Conservation (phyloP, 2,113 vertebrate species). For the Emydura subglobosa region DNA sequence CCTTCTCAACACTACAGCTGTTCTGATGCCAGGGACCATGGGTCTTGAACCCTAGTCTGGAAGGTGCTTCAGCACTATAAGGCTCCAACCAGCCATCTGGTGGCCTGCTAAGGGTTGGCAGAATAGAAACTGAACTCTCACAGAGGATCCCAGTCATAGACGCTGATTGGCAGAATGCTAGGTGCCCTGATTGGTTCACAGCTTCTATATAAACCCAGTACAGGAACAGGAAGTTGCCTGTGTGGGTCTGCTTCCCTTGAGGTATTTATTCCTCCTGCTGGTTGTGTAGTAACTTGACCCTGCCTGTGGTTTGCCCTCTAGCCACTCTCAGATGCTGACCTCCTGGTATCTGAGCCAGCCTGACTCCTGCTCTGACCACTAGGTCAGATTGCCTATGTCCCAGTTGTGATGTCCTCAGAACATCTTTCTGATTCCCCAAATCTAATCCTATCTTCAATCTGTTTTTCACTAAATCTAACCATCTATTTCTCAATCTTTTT, state of each 20-base stretch:
- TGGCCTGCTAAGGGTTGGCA: not conserved
- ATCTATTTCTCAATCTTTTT: not conserved
- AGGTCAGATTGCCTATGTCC: not conserved
- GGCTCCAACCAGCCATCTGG: too few species aligned
- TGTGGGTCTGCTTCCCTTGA: not conserved
- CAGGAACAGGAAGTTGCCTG: not conserved
- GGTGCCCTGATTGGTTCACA: not conserved
- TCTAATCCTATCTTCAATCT: not conserved
- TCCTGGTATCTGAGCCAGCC: not conserved
- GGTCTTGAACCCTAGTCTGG: not conserved
- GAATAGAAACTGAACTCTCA: not conserved
- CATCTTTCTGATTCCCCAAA: not conserved
- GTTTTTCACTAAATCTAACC: not conserved
- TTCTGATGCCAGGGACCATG: not conserved
- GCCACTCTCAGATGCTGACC: not conserved
- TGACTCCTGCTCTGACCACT: not conserved
- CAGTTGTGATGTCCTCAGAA: not conserved
- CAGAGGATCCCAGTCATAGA: not conserved
- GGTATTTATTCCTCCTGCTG: not conserved
- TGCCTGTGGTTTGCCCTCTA: not conserved
- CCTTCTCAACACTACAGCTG: not conserved
- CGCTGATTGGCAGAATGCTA: not conserved
- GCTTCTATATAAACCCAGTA: not conserved
- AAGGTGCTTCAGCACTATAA: fast-evolving
- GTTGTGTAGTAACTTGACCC: not conserved